Percentiles rank a stretch among this genome's conserved stretches.
phyloP scores from a whole-genome alignment of 2,113 vertebrate species.

The Osmerus eperlanus region DNA sequence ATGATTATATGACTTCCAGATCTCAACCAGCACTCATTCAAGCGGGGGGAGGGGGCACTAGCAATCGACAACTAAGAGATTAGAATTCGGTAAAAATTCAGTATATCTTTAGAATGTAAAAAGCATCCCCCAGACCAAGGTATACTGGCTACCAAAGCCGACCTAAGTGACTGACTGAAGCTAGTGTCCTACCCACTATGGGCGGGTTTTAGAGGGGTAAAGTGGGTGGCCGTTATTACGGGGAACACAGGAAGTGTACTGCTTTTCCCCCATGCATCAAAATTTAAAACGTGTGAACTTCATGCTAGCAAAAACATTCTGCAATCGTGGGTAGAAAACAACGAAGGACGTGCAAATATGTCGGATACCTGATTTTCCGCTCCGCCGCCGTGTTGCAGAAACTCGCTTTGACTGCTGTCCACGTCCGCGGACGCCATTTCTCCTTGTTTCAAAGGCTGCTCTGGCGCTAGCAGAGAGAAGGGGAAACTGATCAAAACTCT shows the following conservation, averaged over 20 bases:
- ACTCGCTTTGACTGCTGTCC: conserved; percentile 91
- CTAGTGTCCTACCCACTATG: conserved; percentile 96
- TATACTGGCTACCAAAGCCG: conserved; percentile 55
- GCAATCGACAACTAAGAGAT: background rate
- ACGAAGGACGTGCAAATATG: conserved; percentile 50
- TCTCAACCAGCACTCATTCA: background rate
- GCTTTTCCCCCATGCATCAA: conserved; percentile 73
- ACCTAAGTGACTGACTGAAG: conserved; percentile 75
- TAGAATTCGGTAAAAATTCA: too few relatives aligned
- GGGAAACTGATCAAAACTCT: conserved; percentile 68
- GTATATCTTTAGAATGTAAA: too few relatives aligned
- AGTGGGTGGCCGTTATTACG: conserved; percentile 94
- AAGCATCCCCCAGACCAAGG: conserved; percentile 23
- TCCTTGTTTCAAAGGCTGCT: conserved; percentile 93
- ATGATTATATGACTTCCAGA: too few relatives aligned
- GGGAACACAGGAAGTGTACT: conserved; percentile 94
- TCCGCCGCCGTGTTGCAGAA: conserved; percentile 84
- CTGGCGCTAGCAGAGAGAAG: conserved; percentile 78
- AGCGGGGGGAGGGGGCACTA: background rate
- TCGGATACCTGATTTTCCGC: conserved; percentile 75
- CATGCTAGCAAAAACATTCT: conserved; percentile 63
- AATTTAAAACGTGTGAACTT: conserved; percentile 77
- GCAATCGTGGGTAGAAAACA: conserved; percentile 47
- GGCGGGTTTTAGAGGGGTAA: conserved; percentile 89
- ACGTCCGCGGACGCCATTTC: conserved; percentile 99